Percentiles rank a stretch among this genome's conserved stretches.
Conservation (phyloP, 2,113 vertebrate species). For the Galbula dea region DNA sequence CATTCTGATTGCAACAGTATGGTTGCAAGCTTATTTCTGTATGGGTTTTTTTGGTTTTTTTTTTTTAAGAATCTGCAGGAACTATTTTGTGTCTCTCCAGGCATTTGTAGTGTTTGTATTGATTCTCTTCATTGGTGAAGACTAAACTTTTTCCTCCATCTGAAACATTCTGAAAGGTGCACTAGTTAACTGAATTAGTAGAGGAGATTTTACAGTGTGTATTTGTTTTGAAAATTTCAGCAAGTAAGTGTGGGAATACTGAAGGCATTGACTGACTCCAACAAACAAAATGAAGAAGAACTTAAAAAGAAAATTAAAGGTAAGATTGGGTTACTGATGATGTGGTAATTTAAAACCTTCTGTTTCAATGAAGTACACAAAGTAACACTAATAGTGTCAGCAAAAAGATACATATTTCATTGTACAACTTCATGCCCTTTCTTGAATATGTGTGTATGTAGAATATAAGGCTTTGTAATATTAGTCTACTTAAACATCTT, state of each 20-base stretch:
- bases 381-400: neutral
- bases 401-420: neutral
- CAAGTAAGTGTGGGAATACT: conserved; percentile 82
- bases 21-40: neutral
- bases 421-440: neutral
- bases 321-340: conserved; percentile 44
- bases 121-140: conserved; percentile 9
- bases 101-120: neutral
- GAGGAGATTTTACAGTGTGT: conserved; percentile 15
- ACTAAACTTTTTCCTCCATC: neutral
- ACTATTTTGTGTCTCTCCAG: neutral
- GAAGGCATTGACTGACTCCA: conserved; percentile 80
- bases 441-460: neutral
- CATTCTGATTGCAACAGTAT: neutral
- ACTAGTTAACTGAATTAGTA: neutral
- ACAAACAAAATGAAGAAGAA: conserved; percentile 80
- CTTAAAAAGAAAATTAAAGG: conserved; percentile 87
- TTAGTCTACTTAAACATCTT: neutral
- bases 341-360: conserved; percentile 2
- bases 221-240: conserved; percentile 74
- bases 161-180: neutral
- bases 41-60: neutral
- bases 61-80: neutral
- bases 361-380: neutral
- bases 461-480: neutral